A percentile compares a stretch with the other conserved stretches of the same genome.
Evolutionary conservation across 2,113 vertebrate genomes (phyloP).

Genomic region (Cebus imitator): DNA sequence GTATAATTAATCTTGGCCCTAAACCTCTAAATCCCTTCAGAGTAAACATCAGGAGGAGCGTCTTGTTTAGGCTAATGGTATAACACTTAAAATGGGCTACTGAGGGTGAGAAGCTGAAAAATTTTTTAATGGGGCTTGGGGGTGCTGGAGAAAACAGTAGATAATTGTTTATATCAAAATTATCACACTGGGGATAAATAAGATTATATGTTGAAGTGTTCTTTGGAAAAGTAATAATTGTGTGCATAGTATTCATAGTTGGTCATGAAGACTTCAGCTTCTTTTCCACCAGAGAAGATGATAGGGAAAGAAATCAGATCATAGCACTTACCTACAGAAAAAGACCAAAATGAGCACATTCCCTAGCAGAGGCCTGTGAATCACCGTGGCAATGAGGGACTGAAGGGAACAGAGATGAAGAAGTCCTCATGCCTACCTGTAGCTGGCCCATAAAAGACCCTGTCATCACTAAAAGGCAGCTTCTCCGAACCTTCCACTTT

Average conservation of each 20-base stretch:
- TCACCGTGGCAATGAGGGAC: background rate
- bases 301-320: slow-evolving; percentile 5
- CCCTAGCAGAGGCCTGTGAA: background rate
- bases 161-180: slow-evolving; percentile 53
- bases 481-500: background rate
- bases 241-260: background rate
- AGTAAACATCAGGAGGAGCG: background rate
- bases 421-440: background rate
- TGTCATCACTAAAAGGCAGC: background rate
- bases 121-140: slow-evolving; percentile 2
- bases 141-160: slow-evolving; percentile 25
- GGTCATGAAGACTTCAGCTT: background rate
- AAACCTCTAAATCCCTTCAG: background rate
- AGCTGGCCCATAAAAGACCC: background rate
- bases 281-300: slow-evolving; percentile 7
- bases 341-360: background rate
- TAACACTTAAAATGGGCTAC: slow-evolving; percentile 29
- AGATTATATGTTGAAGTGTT: background rate
- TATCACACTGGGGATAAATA: background rate
- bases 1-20: slow-evolving; percentile 2
- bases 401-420: background rate
- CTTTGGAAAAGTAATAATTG: slow-evolving; percentile 39
- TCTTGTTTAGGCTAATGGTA: background rate
- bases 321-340: background rate
- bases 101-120: background rate